Percentiles rank a stretch among this genome's conserved stretches.
Conservation (phyloP, 2,113 vertebrate genomes). For the Tyto alba region DNA sequence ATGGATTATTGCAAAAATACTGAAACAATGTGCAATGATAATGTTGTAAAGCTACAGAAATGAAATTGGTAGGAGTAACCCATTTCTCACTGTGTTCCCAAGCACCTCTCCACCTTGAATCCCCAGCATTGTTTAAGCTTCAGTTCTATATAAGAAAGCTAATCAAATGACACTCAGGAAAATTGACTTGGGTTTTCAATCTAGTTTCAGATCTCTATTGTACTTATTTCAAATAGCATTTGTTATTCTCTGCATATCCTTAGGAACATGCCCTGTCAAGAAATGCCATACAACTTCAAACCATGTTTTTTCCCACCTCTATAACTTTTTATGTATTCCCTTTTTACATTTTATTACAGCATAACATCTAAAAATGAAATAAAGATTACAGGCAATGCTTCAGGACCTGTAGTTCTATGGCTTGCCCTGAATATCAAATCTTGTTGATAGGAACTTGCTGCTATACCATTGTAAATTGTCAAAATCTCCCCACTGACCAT, state of each 20-base stretch:
- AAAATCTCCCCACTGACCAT: constrained; percentile 70
- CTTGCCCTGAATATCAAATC: constrained; percentile 76
- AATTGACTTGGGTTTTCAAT: constrained; percentile 78
- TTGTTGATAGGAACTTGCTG: constrained; percentile 63
- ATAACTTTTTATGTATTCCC: constrained; percentile 79
- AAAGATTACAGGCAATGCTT: constrained; percentile 78
- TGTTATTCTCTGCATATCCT: constrained; percentile 78
- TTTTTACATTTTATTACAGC: constrained; percentile 80
- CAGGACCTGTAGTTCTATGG: constrained; percentile 66
- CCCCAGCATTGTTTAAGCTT: constrained; percentile 72
- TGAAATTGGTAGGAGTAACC: constrained; percentile 71
- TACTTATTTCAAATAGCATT: constrained; percentile 77
- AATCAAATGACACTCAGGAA: constrained; percentile 76
- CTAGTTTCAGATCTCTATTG: constrained; percentile 74
- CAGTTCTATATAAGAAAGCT: constrained; percentile 72
- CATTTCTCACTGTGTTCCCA: constrained; percentile 69
- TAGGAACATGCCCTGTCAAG: constrained; percentile 74
- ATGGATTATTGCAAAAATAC: constrained; percentile 74
- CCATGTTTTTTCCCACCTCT: constrained; percentile 73
- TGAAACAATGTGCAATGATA: constrained; percentile 71
- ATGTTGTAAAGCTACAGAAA: constrained; percentile 67
- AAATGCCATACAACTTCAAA: constrained; percentile 75
- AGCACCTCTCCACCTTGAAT: constrained; percentile 64
- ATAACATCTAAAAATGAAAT: constrained; percentile 81
- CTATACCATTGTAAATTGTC: constrained; percentile 63